Percentiles rank a stretch among this genome's conserved stretches.
phyloP scores from a whole-genome alignment of 2,888 invertebrate genomes.

The Heteromurus nitidus region DNA sequence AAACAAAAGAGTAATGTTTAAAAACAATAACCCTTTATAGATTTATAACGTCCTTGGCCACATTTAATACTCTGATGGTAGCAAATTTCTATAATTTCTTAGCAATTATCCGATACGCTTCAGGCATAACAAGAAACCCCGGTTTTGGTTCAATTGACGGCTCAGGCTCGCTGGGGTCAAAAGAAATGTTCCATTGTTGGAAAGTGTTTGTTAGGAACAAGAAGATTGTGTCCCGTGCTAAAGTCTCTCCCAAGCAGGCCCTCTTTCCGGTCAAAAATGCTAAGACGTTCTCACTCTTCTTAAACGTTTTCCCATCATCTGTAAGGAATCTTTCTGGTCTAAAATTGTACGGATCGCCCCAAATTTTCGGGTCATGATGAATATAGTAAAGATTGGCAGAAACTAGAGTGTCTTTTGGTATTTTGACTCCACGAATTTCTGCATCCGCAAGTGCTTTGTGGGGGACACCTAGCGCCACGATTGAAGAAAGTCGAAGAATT shows the following conservation, averaged over 20 bases:
- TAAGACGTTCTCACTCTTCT: neutral
- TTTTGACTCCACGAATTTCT: neutral
- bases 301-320: neutral
- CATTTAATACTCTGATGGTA: too few species aligned
- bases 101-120: neutral
- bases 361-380: constrained; percentile 25
- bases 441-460: constrained; percentile 11
- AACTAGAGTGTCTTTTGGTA: constrained; percentile 2
- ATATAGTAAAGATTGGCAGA: neutral
- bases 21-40: too few species aligned
- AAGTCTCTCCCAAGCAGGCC: constrained; percentile 25
- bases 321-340: constrained; percentile 13
- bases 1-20: too few species aligned
- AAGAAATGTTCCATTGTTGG: neutral
- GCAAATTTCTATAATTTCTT: too few species aligned
- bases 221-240: constrained; percentile 23
- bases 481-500: neutral
- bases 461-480: neutral
- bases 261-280: constrained; percentile 24
- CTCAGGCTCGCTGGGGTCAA: neutral
- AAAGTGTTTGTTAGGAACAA: neutral
- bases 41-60: too few species aligned
- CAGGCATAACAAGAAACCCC: neutral
- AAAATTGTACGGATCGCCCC: constrained; percentile 22
- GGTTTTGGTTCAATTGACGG: neutral